Conservation (phyloP, 2,888 invertebrate genomes). For the Drosophila cyrtoloma region DNA sequence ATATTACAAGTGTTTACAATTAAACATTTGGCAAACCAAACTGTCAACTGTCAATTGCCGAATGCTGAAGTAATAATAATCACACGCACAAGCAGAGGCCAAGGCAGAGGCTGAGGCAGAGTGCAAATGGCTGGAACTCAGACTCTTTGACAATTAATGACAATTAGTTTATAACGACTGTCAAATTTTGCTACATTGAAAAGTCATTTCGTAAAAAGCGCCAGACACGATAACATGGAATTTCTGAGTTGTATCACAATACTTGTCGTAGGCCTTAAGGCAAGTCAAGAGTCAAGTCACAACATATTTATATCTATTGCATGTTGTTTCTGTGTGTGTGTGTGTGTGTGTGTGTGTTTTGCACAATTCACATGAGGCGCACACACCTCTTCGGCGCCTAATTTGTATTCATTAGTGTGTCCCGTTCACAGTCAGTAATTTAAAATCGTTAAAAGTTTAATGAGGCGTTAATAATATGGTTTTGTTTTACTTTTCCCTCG, state of each 20-base stretch:
- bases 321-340: not conserved
- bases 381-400: conserved; percentile 69
- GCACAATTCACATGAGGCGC: conserved; percentile 21
- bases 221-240: conserved; percentile 26
- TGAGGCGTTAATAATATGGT: conserved; percentile 82
- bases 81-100: conserved; percentile 23
- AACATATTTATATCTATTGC: conserved; percentile 17
- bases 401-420: conserved; percentile 81
- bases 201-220: conserved; percentile 54
- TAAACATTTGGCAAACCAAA: conserved; percentile 51
- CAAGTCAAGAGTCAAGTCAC: conserved; percentile 7
- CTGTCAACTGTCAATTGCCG: conserved; percentile 50
- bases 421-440: conserved; percentile 76
- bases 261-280: conserved; percentile 26
- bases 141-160: conserved; percentile 66
- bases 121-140: not conserved
- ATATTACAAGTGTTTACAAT: conserved; percentile 80
- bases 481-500: conserved; percentile 73
- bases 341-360: conserved; percentile 40
- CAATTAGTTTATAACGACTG: conserved; percentile 64
- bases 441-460: conserved; percentile 82
- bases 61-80: conserved; percentile 49
- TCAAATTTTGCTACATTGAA: conserved; percentile 63
- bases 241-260: conserved; percentile 11
- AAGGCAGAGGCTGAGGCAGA: not conserved